These are phyloP conservation scores for Carcinoscorpius rotundicauda DNA, from an alignment of 1,140 invertebrate genomes.

Conservation along the genomic window DNA sequence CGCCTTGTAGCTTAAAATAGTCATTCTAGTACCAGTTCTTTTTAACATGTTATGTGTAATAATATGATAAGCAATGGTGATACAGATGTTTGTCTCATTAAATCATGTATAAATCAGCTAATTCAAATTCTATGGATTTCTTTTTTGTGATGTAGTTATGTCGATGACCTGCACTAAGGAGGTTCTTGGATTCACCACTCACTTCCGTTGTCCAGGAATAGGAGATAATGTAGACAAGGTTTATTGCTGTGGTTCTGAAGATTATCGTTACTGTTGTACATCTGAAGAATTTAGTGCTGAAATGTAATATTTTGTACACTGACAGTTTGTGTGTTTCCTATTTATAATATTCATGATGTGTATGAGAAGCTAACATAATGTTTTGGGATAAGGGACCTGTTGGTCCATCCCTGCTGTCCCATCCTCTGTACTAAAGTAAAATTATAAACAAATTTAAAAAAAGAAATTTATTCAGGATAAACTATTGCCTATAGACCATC, in stretches of 20 bases:
- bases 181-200: not conserved
- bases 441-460: not conserved
- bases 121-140: not conserved
- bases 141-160: not conserved
- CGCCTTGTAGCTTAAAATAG: too few relatives aligned
- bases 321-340: too few relatives aligned
- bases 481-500: not conserved
- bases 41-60: too few relatives aligned
- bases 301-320: not conserved
- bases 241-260: constrained; percentile 4
- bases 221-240: not conserved
- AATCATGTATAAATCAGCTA: too few relatives aligned
- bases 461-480: not conserved
- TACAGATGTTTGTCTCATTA: too few relatives aligned
- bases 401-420: not conserved
- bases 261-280: constrained; percentile 2
- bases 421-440: not conserved
- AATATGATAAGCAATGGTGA: too few relatives aligned
- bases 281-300: constrained; percentile 1
- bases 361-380: not conserved
- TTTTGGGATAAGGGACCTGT: not conserved
- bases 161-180: constrained; percentile 1
- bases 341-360: too few relatives aligned
- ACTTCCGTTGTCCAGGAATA: not conserved
- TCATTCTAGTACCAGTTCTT: too few relatives aligned